These are phyloP conservation scores for Drosophila paulistorum DNA, from an alignment of 1,140 invertebrate genomes.

Conservation along the genomic window DNA sequence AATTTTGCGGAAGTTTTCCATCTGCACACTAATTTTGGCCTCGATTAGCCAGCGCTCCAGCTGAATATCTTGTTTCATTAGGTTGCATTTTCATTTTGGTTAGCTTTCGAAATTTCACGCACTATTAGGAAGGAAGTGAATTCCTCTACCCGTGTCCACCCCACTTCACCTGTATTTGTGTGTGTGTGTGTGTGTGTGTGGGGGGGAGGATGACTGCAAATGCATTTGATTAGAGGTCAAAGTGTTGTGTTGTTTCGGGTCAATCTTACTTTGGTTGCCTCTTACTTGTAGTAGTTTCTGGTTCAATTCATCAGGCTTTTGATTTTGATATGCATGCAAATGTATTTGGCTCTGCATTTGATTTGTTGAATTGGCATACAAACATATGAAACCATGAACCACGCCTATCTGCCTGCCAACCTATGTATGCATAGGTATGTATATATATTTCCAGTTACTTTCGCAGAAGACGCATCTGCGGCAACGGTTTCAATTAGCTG, in stretches of 20 bases:
- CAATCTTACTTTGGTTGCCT: neutral
- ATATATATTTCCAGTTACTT: neutral
- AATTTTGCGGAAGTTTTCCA: constrained; percentile 9
- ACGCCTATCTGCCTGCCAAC: neutral
- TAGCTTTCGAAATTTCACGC: constrained; percentile 1
- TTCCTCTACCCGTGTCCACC: neutral
- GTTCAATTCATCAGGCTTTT: neutral
- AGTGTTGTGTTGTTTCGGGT: neutral
- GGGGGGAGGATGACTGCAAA: too few species aligned
- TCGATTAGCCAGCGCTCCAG: neutral
- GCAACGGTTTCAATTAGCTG: constrained; percentile 6
- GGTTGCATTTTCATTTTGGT: constrained; percentile 1
- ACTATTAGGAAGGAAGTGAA: constrained; percentile 10
- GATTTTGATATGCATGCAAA: neutral
- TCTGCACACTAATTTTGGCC: neutral
- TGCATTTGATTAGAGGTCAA: constrained; percentile 2
- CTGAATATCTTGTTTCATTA: neutral
- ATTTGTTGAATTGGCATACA: neutral
- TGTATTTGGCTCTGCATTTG: neutral
- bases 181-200: too few species aligned
- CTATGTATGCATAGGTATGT: neutral
- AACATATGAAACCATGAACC: neutral
- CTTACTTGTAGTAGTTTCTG: neutral
- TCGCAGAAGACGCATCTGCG: constrained; percentile 8
- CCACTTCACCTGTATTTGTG: too few species aligned